Percentiles rank a stretch among this genome's conserved stretches.
Conservation (phyloP, 2,888 invertebrate genomes). For the Sericinus montela region DNA sequence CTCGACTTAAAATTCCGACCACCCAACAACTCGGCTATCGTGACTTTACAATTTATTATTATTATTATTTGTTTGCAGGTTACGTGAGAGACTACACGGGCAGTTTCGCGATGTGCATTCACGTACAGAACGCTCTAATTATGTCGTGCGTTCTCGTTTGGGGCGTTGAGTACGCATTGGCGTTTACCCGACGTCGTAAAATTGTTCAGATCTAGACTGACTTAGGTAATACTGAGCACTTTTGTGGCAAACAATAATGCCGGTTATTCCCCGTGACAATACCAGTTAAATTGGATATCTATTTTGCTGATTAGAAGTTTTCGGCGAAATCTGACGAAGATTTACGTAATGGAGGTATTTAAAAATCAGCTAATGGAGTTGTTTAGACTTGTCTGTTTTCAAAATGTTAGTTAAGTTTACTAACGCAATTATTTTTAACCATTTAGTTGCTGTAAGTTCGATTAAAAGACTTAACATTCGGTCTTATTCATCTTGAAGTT, state of each 20-base stretch:
- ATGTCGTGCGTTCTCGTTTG: slow-evolving; percentile 84
- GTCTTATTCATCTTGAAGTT: too few species aligned
- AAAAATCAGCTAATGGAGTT: too few species aligned
- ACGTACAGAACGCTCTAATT: slow-evolving; percentile 85
- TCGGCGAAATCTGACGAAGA: too few species aligned
- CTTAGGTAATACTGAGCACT: neutral
- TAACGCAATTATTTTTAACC: too few species aligned
- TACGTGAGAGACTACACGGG: slow-evolving; percentile 83
- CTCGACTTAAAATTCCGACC: too few species aligned
- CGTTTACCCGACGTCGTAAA: slow-evolving; percentile 63
- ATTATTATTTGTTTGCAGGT: slow-evolving; percentile 67
- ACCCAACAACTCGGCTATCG: too few species aligned
- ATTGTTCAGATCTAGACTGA: slow-evolving; percentile 62
- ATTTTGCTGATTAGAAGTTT: too few species aligned
- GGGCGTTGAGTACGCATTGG: slow-evolving; percentile 81
- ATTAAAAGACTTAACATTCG: too few species aligned
- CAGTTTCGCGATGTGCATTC: slow-evolving; percentile 84
- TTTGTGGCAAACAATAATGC: neutral
- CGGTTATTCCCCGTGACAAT: neutral
- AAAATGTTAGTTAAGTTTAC: too few species aligned
- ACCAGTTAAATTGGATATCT: neutral
- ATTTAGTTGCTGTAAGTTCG: too few species aligned
- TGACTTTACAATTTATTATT: too few species aligned
- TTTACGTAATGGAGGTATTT: neutral
- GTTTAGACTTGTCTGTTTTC: too few species aligned